Evolutionary conservation across 2,113 vertebrate genomes (phyloP).

Genomic region (Orthonyx spaldingii): DNA sequence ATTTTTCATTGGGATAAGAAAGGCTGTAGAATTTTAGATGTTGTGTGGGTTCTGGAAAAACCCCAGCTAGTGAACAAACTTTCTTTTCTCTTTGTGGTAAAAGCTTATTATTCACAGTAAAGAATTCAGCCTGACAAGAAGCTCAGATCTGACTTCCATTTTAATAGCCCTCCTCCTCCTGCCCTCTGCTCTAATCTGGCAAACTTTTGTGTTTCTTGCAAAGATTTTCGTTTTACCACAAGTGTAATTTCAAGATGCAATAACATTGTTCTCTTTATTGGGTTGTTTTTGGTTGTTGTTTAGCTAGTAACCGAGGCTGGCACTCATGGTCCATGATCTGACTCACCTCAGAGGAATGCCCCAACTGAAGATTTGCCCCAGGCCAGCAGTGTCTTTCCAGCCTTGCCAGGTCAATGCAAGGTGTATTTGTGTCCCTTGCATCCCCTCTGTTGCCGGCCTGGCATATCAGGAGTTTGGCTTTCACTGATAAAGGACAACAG

Average conservation of each 20-base stretch:
- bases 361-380: accelerated
- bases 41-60: slow-evolving; percentile 29
- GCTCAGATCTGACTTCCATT: slow-evolving; percentile 39
- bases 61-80: slow-evolving; percentile 21
- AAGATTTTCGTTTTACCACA: slow-evolving; percentile 25
- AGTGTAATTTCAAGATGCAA: not conserved
- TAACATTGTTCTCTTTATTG: slow-evolving; percentile 2
- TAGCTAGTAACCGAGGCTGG: not conserved
- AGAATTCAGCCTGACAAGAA: slow-evolving; percentile 9
- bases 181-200: not conserved
- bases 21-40: slow-evolving; percentile 29
- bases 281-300: not conserved
- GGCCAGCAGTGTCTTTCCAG: not conserved
- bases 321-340: accelerated
- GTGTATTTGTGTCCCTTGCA: not conserved
- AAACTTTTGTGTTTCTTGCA: not conserved
- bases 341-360: not conserved
- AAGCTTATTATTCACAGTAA: slow-evolving; percentile 48
- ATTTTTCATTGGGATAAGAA: slow-evolving; percentile 34
- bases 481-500: not conserved
- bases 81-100: slow-evolving; percentile 41
- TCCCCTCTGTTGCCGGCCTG: not conserved
- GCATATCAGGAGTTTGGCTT: not conserved
- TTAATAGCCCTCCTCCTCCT: slow-evolving; percentile 18
- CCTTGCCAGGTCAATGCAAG: not conserved